phyloP scores from a whole-genome alignment of 2,797 vertebrate species.

The Darevskia nairensis region DNA sequence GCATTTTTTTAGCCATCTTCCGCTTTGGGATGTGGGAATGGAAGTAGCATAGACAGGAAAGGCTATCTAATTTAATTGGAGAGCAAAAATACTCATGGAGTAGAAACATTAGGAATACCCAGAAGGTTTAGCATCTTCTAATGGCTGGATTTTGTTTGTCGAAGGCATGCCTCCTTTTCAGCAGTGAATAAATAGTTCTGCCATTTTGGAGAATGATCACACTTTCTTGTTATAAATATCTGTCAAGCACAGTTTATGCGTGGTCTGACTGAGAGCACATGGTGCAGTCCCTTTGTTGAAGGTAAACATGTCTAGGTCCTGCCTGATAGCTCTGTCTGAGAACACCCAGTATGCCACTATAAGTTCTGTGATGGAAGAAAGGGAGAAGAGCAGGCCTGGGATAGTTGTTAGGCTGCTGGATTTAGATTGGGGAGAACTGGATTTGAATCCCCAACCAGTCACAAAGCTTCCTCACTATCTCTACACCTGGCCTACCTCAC shows the following conservation, averaged over 20 bases:
- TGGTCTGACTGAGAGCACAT: not conserved
- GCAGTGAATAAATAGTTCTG: not conserved
- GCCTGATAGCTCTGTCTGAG: not conserved
- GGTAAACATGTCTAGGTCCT: not conserved
- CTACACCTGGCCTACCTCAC: too few relatives aligned
- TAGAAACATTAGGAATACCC: not conserved
- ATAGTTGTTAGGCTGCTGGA: not conserved
- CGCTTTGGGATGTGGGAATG: slow-evolving; percentile 17
- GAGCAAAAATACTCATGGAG: not conserved
- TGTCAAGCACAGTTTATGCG: not conserved
- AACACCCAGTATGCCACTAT: not conserved
- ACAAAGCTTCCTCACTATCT: too few relatives aligned
- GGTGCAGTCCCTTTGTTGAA: too few relatives aligned
- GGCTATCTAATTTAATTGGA: slow-evolving; percentile 3
- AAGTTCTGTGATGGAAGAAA: not conserved
- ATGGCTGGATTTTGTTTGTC: slow-evolving; percentile 16
- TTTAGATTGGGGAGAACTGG: too few relatives aligned
- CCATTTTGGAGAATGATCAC: not conserved
- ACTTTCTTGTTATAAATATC: not conserved
- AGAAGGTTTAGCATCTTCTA: not conserved
- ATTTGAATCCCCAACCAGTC: too few relatives aligned
- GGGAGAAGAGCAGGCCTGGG: too few relatives aligned
- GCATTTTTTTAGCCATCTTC: slow-evolving; percentile 27
- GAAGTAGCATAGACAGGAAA: slow-evolving; percentile 31
- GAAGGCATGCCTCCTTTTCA: not conserved